A percentile compares a stretch with the other conserved stretches of the same genome.
phyloP scores from a whole-genome alignment of 2,113 vertebrate species.

The Anas platyrhynchos region DNA sequence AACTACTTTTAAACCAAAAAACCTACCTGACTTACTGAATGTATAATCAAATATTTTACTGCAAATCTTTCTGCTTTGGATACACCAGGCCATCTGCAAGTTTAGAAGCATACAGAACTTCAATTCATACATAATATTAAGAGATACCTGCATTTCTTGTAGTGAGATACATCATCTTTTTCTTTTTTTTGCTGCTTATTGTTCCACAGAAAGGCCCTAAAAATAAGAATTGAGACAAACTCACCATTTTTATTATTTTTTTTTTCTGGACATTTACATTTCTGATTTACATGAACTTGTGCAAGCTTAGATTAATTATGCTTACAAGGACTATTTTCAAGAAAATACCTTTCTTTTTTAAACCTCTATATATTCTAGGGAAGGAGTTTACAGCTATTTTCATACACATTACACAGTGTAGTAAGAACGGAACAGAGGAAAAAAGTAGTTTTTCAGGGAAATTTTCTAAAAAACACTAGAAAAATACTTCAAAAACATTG shows the following conservation, averaged over 20 bases:
- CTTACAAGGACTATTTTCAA: not conserved
- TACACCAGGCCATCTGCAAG: not conserved
- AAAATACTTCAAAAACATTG: not conserved
- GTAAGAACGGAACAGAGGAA: not conserved
- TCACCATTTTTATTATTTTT: not conserved
- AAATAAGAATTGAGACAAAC: slow-evolving; percentile 34
- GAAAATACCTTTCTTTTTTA: not conserved
- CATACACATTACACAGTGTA: not conserved
- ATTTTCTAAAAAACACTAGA: not conserved
- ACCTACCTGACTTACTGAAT: not conserved
- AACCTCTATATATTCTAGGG: not conserved
- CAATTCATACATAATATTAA: not conserved
- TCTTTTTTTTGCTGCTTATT: slow-evolving; percentile 92
- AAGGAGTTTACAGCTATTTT: not conserved
- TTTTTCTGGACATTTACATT: not conserved
- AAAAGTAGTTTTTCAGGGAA: not conserved
- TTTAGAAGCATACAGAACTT: not conserved
- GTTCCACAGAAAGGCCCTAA: slow-evolving; percentile 94
- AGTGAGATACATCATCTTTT: slow-evolving; percentile 98
- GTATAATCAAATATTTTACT: not conserved
- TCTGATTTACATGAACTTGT: not conserved
- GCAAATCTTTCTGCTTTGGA: not conserved
- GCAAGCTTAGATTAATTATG: not conserved
- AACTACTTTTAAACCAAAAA: not conserved
- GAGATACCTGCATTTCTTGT: slow-evolving; percentile 94